Conservation (phyloP, 2,888 invertebrate genomes). For the Pseudococcus jackbeardsleyi region DNA sequence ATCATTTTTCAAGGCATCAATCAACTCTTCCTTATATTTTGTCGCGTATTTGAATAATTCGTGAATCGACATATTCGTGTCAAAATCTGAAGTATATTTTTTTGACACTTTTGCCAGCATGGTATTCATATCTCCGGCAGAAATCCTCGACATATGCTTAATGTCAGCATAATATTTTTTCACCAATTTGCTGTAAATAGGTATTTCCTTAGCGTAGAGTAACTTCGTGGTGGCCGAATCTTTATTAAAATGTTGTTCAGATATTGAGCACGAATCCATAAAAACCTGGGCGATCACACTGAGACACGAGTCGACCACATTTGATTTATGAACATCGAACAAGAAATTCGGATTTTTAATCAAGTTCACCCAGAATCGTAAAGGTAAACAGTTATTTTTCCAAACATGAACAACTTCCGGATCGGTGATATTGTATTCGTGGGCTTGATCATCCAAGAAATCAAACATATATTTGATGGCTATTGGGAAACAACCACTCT, state of each 20-base stretch:
- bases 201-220: conserved; percentile 99
- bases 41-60: conserved; percentile 96
- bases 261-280: conserved; percentile 99
- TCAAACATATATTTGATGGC: conserved; percentile 99
- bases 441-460: conserved; percentile 74
- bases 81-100: conserved; percentile 97
- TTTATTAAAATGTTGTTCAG: conserved; percentile 97
- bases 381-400: conserved; percentile 22
- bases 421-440: neutral
- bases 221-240: conserved; percentile 99
- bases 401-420: neutral
- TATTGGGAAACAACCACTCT: conserved; percentile 94
- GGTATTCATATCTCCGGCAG: conserved; percentile 99
- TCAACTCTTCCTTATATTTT: conserved; percentile 98
- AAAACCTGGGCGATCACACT: conserved; percentile 99
- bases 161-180: conserved; percentile 96
- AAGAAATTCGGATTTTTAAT: conserved; percentile 99
- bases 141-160: conserved; percentile 96
- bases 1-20: conserved; percentile 95
- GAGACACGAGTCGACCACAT: conserved; percentile 85
- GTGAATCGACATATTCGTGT: conserved; percentile 95
- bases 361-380: conserved; percentile 97
- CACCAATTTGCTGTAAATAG: conserved; percentile 99
- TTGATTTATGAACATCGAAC: conserved; percentile 87
- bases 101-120: conserved; percentile 98